These are phyloP conservation scores for Lepisosteus oculatus DNA, from an alignment of 2,113 vertebrate species.

Conservation along the genomic window DNA sequence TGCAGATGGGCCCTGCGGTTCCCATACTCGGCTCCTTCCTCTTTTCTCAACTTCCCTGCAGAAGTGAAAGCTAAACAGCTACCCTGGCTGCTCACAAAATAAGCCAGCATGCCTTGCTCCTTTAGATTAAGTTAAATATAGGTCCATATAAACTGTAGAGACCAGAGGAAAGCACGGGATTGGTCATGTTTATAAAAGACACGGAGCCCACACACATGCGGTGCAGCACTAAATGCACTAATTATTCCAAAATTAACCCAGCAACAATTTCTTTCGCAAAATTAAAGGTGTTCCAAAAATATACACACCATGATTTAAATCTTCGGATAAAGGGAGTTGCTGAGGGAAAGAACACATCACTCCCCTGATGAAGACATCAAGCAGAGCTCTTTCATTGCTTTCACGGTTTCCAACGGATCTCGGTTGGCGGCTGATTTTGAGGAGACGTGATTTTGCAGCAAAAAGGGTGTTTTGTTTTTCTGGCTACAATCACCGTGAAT, in stretches of 20 bases:
- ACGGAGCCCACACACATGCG: constrained; percentile 31
- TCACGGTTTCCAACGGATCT: too few relatives aligned
- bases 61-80: constrained; percentile 64
- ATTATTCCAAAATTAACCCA: constrained; percentile 46
- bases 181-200: constrained; percentile 18
- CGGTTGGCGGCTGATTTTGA: too few relatives aligned
- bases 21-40: constrained; percentile 38
- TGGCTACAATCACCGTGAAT: too few relatives aligned
- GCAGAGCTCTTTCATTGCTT: too few relatives aligned
- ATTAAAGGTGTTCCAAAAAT: too few relatives aligned
- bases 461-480: too few relatives aligned
- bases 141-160: constrained; percentile 19
- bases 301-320: too few relatives aligned
- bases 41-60: constrained; percentile 43
- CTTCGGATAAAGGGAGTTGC: too few relatives aligned
- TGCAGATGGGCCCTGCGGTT: background rate
- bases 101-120: constrained; percentile 25
- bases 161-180: constrained; percentile 35
- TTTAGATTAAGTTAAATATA: constrained; percentile 24
- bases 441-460: too few relatives aligned
- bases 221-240: constrained; percentile 49
- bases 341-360: too few relatives aligned
- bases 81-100: constrained; percentile 50
- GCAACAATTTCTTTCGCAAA: too few relatives aligned
- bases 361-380: too few relatives aligned